Evolutionary conservation across 2,888 invertebrate genomes (phyloP).

Genomic region (Erebia palarica): DNA sequence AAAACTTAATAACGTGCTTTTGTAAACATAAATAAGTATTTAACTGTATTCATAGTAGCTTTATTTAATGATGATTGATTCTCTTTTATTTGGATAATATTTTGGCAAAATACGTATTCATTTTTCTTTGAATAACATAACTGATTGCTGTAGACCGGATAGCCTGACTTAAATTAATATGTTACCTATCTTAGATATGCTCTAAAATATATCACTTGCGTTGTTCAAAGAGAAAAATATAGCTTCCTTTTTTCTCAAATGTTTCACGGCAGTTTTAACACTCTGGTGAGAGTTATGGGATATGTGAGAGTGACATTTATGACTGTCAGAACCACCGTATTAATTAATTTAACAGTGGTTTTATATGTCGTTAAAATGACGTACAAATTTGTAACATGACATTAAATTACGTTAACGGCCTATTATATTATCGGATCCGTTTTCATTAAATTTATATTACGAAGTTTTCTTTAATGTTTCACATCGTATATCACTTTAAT

Average conservation of each 20-base stretch:
- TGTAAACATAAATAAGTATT: no score
- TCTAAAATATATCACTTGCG: conserved; percentile 43
- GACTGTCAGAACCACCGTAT: conserved; percentile 60
- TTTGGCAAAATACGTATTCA: neutral
- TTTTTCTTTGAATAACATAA: neutral
- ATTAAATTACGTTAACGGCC: conserved; percentile 55
- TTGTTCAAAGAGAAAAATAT: conserved; percentile 45
- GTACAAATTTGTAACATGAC: conserved; percentile 61
- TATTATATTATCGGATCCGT: conserved; percentile 47
- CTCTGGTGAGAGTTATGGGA: conserved; percentile 64
- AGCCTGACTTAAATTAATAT: conserved; percentile 42
- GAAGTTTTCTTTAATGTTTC: conserved; percentile 28
- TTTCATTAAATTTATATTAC: conserved; percentile 30
- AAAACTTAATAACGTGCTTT: no score
- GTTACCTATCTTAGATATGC: conserved; percentile 39
- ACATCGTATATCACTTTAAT: conserved; percentile 19
- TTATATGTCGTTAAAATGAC: conserved; percentile 56
- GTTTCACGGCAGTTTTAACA: conserved; percentile 56
- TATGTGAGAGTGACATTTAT: conserved; percentile 73
- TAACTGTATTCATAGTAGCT: no score
- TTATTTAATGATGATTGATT: no score
- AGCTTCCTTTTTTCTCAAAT: conserved; percentile 45
- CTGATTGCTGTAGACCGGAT: conserved; percentile 35
- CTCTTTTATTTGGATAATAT: no score
- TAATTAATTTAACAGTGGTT: conserved; percentile 71